phyloP scores from a whole-genome alignment of 2,113 vertebrate species.

The Falcunculus frontatus region DNA sequence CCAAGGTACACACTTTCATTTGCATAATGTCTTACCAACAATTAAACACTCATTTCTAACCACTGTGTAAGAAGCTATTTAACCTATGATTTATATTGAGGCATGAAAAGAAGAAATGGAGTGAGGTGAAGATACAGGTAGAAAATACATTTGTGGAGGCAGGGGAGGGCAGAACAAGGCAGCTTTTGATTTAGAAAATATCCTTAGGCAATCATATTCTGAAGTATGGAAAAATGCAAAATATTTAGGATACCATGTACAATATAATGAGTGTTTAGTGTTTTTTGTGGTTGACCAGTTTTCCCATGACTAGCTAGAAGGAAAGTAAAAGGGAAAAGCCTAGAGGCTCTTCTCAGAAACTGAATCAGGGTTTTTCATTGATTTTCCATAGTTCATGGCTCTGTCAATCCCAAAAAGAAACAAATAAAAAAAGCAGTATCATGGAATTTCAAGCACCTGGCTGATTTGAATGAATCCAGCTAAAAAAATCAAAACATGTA shows the following conservation, averaged over 20 bases:
- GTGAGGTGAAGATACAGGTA: not conserved
- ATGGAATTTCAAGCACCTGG: slow-evolving; percentile 32
- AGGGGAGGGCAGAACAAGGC: not conserved
- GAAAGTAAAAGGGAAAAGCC: not conserved
- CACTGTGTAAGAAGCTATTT: not conserved
- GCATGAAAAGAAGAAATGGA: not conserved
- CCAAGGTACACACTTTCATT: not conserved
- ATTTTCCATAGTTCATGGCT: not conserved
- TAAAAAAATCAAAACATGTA: slow-evolving; percentile 34
- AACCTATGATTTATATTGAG: not conserved
- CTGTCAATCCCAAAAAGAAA: not conserved
- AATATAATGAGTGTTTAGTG: not conserved
- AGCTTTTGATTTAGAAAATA: not conserved
- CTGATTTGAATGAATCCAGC: slow-evolving; percentile 4
- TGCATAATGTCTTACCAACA: not conserved
- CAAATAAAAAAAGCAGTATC: not conserved
- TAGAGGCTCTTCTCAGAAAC: not conserved
- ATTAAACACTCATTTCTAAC: not conserved
- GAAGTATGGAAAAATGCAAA: not conserved
- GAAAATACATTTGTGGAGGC: not conserved
- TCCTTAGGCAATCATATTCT: not conserved
- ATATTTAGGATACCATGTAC: not conserved
- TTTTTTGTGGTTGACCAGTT: not conserved
- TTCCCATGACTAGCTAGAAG: not conserved
- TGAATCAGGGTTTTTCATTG: not conserved